These are phyloP conservation scores for Rhizoglyphus robini DNA, from an alignment of 1,140 invertebrate species.

Conservation along the genomic window DNA sequence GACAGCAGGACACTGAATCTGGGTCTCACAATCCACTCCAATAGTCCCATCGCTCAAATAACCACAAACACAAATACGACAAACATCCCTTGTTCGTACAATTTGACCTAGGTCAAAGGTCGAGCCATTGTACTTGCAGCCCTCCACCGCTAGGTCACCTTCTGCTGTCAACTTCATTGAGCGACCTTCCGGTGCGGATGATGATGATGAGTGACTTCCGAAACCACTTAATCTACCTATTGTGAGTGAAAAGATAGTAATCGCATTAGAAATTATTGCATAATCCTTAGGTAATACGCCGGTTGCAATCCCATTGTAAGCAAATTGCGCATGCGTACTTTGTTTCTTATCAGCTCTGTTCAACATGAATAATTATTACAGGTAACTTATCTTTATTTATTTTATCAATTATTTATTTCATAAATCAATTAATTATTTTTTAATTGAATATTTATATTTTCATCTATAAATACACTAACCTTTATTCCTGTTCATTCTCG, in stretches of 20 bases:
- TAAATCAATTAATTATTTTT: too few relatives aligned
- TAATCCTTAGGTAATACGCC: too few relatives aligned
- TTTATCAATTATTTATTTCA: too few relatives aligned
- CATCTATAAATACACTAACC: not conserved
- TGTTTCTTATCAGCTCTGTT: too few relatives aligned
- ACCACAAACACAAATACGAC: conserved; percentile 3
- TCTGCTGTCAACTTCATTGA: not conserved
- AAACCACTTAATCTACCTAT: not conserved
- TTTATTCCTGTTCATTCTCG: too few relatives aligned
- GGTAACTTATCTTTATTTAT: too few relatives aligned
- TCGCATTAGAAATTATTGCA: not conserved
- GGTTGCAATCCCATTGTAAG: too few relatives aligned
- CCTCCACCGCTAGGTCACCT: not conserved
- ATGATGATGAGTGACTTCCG: not conserved
- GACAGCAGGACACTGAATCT: not conserved
- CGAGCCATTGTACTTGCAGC: not conserved
- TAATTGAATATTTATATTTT: not conserved
- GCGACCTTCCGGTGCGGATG: too few relatives aligned
- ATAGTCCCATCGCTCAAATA: not conserved
- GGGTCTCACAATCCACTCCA: not conserved
- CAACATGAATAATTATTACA: too few relatives aligned
- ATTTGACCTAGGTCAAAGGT: not conserved
- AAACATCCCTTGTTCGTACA: not conserved
- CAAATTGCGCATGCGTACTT: too few relatives aligned
- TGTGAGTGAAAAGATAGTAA: not conserved